Evolutionary conservation across 2,888 invertebrate genomes (phyloP), one percentile per base, ranked within the genome.

Genomic region (Lithophane leautieri): DNA sequence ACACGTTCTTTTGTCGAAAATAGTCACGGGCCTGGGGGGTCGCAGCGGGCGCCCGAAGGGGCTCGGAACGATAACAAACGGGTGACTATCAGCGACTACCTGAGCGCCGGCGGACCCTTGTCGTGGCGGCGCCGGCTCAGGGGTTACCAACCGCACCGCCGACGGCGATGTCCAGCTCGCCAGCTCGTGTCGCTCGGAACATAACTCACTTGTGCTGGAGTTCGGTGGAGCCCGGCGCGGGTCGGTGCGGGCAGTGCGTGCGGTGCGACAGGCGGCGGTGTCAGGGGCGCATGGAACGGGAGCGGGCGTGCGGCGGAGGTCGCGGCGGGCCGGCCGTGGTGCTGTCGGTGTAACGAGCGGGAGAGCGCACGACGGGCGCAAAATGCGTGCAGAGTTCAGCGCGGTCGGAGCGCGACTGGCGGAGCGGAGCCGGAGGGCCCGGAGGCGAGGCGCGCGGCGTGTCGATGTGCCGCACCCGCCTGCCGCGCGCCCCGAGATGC

Each of bases 241-340:
- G 73, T 58, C 71, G 77, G 83, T 78, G 81, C 84, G 78, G 70
- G 85, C 78, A 85, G 65, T 72, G 83, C 60, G 88, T 83, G 82
- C 87, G 89, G 79, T 88, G 86, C 70, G 88, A 85, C 72, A 86
- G 89, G 82, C 88, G 90, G 87, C 89, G 90, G 86, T 90, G 94
- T 94, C 95, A 94, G 94, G 92, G 92, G 93, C 88, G 89, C 95
- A 93, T 93, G 92, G 91, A 90, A 89, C 84, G 88, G 73, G 86
- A 84, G 67, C 78, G 82, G 79, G 83, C 79, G 83, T 60, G 90
- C 85, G 81, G 85, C 85, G 85, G 88, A 81, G 70, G 69, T 66
- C 66, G 80, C 76, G 78, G 78, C 58, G 81, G 61, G 74, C 47
- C 68, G 74, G 79, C 79, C 81, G 77, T 75, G 72, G 75, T 84